Evolutionary conservation across 2,797 vertebrate species (phyloP).

Genomic region (Cossypha polioptera): DNA sequence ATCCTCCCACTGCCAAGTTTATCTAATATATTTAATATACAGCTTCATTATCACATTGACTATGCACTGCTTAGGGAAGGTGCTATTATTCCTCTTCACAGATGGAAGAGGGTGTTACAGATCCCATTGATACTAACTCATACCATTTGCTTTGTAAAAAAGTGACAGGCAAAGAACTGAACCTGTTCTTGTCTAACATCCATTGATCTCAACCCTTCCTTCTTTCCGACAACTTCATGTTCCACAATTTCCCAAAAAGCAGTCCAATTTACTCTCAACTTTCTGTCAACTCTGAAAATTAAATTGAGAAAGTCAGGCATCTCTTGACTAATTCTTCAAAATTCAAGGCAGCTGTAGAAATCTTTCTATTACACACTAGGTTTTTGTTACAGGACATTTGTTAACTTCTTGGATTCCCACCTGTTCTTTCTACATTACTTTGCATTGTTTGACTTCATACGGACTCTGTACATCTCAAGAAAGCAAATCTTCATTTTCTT

Average conservation of each 20-base stretch:
- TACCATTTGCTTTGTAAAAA: neutral
- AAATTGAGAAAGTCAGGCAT: neutral
- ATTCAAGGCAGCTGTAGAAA: neutral
- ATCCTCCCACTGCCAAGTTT: neutral
- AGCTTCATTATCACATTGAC: neutral
- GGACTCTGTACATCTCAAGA: neutral
- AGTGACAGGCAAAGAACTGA: neutral
- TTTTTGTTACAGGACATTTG: neutral
- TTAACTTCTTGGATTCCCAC: neutral
- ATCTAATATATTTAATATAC: neutral
- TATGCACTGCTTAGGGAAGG: neutral
- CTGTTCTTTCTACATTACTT: neutral
- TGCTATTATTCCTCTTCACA: neutral
- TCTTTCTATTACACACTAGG: neutral
- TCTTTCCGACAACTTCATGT: neutral
- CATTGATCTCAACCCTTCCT: neutral
- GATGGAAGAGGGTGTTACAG: neutral
- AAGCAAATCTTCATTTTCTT: slow-evolving; percentile 12
- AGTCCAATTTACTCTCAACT: neutral
- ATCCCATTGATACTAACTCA: neutral
- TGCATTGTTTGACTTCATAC: neutral
- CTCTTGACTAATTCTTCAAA: neutral
- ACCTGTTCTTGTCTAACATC: neutral
- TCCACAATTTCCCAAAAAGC: neutral
- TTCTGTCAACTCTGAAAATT: neutral